These are phyloP conservation scores for Anthophora plumipes DNA, from an alignment of 2,888 invertebrate genomes.

Conservation along the genomic window DNA sequence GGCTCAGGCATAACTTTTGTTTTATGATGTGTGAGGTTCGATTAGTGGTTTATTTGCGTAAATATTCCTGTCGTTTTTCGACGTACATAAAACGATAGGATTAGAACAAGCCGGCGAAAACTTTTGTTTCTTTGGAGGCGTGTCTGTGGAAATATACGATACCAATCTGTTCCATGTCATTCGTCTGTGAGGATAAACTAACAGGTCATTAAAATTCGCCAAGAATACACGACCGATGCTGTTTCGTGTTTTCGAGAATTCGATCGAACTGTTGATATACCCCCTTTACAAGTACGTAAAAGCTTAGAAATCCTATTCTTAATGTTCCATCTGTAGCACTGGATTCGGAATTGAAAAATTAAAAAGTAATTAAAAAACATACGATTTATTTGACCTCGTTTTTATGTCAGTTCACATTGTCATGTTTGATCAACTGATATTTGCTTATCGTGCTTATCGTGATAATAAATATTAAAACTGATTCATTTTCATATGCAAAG, in stretches of 20 bases:
- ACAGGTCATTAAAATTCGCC: conserved; percentile 66
- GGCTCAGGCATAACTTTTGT: too few relatives aligned
- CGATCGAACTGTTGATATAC: conserved; percentile 34
- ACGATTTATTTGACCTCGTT: neutral
- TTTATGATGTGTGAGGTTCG: neutral
- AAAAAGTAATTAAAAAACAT: neutral
- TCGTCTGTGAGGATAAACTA: conserved; percentile 59
- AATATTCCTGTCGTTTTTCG: conserved; percentile 22
- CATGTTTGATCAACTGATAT: neutral
- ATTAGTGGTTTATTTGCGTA: neutral
- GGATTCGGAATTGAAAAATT: neutral
- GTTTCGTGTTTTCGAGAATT: conserved; percentile 47
- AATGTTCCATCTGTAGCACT: neutral
- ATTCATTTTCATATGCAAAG: neutral
- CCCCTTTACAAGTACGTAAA: conserved; percentile 20
- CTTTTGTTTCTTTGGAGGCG: conserved; percentile 54
- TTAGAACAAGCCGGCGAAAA: conserved; percentile 9
- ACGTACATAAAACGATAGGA: conserved; percentile 2
- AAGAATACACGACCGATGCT: conserved; percentile 59
- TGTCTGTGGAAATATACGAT: conserved; percentile 49
- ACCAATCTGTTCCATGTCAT: conserved; percentile 54
- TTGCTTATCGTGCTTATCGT: neutral
- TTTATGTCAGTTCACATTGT: neutral
- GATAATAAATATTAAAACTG: neutral
- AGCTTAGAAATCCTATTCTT: conserved; percentile 1